Base-by-base conservation (phyloP, 2,113 vertebrate genomes). In the Protobothrops mucrosquamatus region DNA sequence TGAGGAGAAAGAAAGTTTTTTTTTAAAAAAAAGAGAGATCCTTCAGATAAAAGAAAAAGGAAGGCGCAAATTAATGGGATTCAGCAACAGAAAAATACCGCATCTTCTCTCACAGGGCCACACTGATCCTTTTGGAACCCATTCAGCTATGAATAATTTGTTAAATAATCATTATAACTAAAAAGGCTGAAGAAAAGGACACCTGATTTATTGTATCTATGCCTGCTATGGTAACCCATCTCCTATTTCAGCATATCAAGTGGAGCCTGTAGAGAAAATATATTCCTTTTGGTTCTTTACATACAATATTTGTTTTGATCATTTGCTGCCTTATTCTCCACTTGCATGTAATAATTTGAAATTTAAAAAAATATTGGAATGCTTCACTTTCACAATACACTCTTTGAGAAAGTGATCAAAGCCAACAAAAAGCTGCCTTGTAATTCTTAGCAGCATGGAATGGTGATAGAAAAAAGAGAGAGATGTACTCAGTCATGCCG, bases 101-200 rank as follows among this genome's bases (percentile, higher is more conserved):
- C 34, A 26, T 81, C 87, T 57, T 51, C 88, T 89, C 54, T 26
- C 55, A 85, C 11, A 43, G 48, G 6, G 26, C 54, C 56, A 51
- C 29, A n/a, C 26, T 29, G 43, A 61, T 61, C 23, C 14, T 91
- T 90, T 43, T 92, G 52, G 64, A 89, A 85, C 11, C 29, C 59
- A 89, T 89, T 59, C 69, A 89, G 26, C 69, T 46, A 59, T 85
- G 46, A 59, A 34, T 57, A 39, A 85, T 59, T 93, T 59, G 26
- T 29, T 88, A 57, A 85, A 91, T 59, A 88, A 88, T 81, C 56
- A 91, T 91, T 56, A 85, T 52, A 91, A 85, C 48, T 57, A 81
- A 26, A 86, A 86, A 43, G 39, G 39, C 15, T 89, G 9, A 15
- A 89, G 59, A 5, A 20, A 39, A 86, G 46, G 14, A 52, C 88